These are phyloP conservation scores for Novumbra hubbsi DNA, from an alignment of 2,797 vertebrate species.

Conservation along the genomic window DNA sequence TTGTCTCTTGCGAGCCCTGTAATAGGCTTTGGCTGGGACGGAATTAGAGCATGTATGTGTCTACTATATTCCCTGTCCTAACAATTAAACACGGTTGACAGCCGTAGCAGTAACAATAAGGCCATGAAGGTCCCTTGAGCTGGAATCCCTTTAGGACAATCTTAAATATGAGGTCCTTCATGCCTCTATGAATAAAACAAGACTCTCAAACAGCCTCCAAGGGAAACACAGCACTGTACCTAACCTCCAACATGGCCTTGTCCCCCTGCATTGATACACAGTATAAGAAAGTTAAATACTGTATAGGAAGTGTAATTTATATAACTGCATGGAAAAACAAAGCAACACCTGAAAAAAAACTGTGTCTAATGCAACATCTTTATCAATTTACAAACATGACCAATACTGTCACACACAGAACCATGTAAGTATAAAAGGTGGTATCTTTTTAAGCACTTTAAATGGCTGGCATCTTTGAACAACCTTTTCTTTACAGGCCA, in stretches of 20 bases:
- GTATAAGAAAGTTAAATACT: not conserved
- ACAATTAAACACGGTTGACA: conserved; percentile 38
- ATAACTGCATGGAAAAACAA: not conserved
- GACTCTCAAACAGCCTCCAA: not conserved
- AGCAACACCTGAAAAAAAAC: not conserved
- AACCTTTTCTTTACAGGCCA: not conserved
- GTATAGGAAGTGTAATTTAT: not conserved
- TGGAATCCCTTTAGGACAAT: not conserved
- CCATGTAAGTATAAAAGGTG: not conserved
- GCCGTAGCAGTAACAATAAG: conserved; percentile 15
- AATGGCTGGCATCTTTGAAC: not conserved
- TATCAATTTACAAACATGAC: not conserved
- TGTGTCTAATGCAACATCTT: not conserved
- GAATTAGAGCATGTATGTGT: conserved; percentile 58
- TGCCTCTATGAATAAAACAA: conserved; percentile 11
- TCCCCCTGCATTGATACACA: not conserved
- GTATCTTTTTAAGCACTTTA: not conserved
- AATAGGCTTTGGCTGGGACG: conserved; percentile 48
- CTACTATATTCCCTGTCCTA: conserved; percentile 41
- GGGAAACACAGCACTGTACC: not conserved
- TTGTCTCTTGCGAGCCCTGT: conserved; percentile 44
- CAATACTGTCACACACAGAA: not conserved
- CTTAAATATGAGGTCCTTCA: conserved; percentile 2
- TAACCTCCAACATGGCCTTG: not conserved
- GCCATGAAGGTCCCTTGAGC: conserved; percentile 7